These are phyloP conservation scores for Furnarius figulus DNA, from an alignment of 2,113 vertebrate genomes.

Conservation along the genomic window DNA sequence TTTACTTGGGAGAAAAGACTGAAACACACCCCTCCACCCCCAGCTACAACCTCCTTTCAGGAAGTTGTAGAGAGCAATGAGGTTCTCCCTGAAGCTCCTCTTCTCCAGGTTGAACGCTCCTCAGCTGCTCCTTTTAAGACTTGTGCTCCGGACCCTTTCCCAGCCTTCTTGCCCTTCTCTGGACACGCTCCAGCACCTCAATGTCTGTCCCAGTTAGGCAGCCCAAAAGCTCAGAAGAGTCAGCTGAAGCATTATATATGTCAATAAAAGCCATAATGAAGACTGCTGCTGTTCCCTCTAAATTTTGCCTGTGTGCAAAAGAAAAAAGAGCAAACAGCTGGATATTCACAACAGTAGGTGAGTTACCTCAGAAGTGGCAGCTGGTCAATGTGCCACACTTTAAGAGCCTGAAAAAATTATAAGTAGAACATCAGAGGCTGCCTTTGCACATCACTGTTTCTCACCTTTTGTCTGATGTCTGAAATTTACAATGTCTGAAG, in stretches of 20 bases:
- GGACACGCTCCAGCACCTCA: not conserved
- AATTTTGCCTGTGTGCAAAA: not conserved
- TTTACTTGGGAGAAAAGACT: not conserved
- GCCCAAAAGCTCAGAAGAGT: not conserved
- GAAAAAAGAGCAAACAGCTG: not conserved
- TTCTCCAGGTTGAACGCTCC: not conserved
- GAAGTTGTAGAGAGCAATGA: not conserved
- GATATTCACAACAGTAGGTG: not conserved
- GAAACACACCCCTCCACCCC: not conserved
- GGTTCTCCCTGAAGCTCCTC: not conserved
- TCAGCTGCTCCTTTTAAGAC: not conserved
- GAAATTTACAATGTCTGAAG: not conserved
- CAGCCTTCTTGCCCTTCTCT: not conserved
- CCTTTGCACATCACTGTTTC: not conserved
- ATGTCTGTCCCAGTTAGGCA: not conserved
- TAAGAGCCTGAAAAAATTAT: not conserved
- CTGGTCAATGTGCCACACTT: not conserved
- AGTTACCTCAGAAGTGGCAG: not conserved
- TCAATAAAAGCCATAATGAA: not conserved
- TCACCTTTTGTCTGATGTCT: not conserved
- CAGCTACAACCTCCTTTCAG: not conserved
- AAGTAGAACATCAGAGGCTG: not conserved
- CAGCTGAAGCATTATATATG: not conserved
- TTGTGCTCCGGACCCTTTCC: not conserved
- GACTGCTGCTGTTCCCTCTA: too few species aligned